A percentile compares a stretch with the other conserved stretches of the same genome.
Evolutionary conservation across 2,113 vertebrate genomes (phyloP).

Genomic region (Tympanuchus pallidicinctus): DNA sequence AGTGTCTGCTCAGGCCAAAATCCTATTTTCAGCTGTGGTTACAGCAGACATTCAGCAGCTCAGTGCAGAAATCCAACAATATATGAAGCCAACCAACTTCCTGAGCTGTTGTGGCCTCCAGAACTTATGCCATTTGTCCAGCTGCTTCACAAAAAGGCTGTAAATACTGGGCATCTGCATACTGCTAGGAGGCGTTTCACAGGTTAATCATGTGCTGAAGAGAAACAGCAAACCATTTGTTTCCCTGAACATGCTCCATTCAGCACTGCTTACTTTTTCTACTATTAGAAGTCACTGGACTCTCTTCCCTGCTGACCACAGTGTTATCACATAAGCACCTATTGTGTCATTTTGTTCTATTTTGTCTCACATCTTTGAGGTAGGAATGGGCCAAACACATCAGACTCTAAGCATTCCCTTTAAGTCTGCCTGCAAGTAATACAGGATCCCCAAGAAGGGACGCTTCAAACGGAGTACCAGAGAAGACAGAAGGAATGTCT

Average conservation of each 20-base stretch:
- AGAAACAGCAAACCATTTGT: not conserved
- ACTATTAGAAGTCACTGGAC: rapidly evolving
- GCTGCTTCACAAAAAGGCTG: not conserved
- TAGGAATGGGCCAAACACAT: not conserved
- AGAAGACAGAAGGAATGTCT: not conserved
- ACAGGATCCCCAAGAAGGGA: not conserved
- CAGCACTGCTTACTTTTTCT: not conserved
- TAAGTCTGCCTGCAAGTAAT: not conserved
- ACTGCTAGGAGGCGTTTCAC: not conserved
- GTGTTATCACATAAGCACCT: not conserved
- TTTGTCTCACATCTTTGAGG: not conserved
- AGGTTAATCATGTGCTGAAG: not conserved
- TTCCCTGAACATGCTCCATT: not conserved
- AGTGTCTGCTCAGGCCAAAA: not conserved
- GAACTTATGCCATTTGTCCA: rapidly evolving
- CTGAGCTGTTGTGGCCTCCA: not conserved
- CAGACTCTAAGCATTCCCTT: rapidly evolving
- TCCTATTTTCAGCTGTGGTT: not conserved
- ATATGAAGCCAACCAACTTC: not conserved
- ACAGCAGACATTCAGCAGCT: not conserved
- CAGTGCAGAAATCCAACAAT: not conserved
- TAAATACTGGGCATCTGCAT: not conserved
- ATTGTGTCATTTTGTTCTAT: not conserved
- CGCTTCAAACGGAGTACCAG: not conserved
- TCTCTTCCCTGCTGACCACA: not conserved